These are phyloP conservation scores for Aix galericulata DNA, from an alignment of 2,113 vertebrate genomes.

Conservation along the genomic window DNA sequence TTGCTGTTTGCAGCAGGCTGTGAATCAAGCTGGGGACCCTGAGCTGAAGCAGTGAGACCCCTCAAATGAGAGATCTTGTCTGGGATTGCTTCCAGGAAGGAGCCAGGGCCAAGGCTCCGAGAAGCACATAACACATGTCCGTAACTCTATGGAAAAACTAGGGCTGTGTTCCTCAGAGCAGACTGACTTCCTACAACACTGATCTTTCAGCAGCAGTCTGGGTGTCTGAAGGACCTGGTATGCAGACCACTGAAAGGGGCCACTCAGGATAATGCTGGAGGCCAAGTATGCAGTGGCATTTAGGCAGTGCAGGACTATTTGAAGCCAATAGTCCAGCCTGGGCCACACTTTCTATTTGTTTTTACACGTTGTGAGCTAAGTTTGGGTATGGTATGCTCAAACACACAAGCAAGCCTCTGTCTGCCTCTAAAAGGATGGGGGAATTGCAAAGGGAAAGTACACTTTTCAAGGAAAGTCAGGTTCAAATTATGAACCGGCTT, in stretches of 20 bases:
- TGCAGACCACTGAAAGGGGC: constrained; percentile 40
- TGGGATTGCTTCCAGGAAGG: not conserved
- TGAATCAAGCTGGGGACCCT: not conserved
- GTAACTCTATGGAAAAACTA: not conserved
- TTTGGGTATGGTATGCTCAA: not conserved
- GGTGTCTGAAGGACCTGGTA: constrained; percentile 15
- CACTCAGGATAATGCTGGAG: constrained; percentile 2
- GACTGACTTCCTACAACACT: not conserved
- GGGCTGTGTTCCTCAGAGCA: not conserved
- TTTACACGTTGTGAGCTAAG: not conserved
- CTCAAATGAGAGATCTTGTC: not conserved
- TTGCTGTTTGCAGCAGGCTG: not conserved
- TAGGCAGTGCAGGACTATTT: not conserved
- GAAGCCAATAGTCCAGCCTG: constrained; percentile 5
- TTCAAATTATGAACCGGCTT: constrained; percentile 25
- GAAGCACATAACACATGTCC: not conserved
- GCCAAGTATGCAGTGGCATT: constrained; percentile 11
- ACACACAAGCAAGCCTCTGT: constrained; percentile 55
- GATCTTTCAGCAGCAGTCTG: not conserved
- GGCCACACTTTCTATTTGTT: constrained; percentile 26
- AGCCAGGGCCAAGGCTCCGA: not conserved
- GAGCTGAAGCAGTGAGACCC: not conserved
- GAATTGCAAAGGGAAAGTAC: not conserved
- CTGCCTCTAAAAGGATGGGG: not conserved
- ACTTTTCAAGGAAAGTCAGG: not conserved